Evolutionary conservation across 2,888 invertebrate species (phyloP), one percentile per base, ranked within the genome.

Genomic region (Melanchra persicariae): DNA sequence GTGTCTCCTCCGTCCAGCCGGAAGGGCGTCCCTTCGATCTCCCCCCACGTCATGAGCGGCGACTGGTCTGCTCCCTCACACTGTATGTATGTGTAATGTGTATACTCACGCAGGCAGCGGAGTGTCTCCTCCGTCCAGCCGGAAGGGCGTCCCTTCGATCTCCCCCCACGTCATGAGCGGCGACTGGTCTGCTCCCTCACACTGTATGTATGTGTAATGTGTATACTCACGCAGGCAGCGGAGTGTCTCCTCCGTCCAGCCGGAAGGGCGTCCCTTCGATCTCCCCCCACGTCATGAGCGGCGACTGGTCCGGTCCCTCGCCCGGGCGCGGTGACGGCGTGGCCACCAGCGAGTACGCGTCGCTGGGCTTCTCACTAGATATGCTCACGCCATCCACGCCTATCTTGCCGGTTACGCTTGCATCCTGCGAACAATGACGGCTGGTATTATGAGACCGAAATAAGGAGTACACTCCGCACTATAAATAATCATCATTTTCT

Each of bases 131-230:
- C 98, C 99, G 90, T 99, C 99, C 43, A 99, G 96, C 45, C 99
- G 96, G 90, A 99, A 99, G 2, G 99, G 99, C 0, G 99, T 99
- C 26, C 99, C 99, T 91, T 99, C 99, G 70, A 99, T 99, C 95
- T 99, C 98, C 83, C 99, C 99, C 99, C 99, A 99, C 0, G 99
- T 99, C 99, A 99, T 99, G 77, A 99, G 96, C 2, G 99, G 99
- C 37, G 43, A 43, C 43, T 43, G 43, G 43, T 17, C 43, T 5
- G 96, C 95, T 0, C 91, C 95, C 65, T 97, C 97, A n/a, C 98
- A 40, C 40, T 15, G 40, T 40, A 15, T 54, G 24, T 49, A 24
- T 24, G 12, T 17, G 4, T n/a, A n/a, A n/a, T 8, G 34, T n/a
- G 15, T 4, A 37, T 40, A 59, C 93, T 91, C 79, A 97, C 97